Evolutionary conservation across 2,113 vertebrate genomes (phyloP), one percentile per base, ranked within the genome.

Genomic region (Actinemys pallida): DNA sequence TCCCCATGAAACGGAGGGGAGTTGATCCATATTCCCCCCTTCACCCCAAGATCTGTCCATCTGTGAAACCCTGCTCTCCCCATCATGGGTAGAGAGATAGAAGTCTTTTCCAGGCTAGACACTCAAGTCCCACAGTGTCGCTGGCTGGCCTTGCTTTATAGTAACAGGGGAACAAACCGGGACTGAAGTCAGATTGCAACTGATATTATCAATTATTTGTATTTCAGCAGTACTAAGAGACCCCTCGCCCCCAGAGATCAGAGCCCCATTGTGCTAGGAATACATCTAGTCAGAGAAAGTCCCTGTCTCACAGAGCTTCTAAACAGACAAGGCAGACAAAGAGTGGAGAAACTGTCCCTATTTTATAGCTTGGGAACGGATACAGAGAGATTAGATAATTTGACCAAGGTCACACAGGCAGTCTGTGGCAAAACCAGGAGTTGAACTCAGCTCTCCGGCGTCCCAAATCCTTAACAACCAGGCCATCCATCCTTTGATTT

Each of bases 401-500:
- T 78, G 42, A 24, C 75, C 72, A 27, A 8, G 25, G 27, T 87
- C 57, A 52, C 57, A 76, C 3, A 24, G 25, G 83, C 94, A 94
- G 53, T 35, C 39, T 52, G 57, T 24, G 8, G 31, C 88, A 59
- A 86, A 81, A 93, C 6, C 10, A 31, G 79, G 81, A 88, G 45
- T 19, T 79, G 49, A 85, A 27, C 6, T 29, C 53, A 76, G 79
- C 7, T 16, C 89, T 42, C 12, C 0, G 8, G 45, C 3, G 6
- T 47, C 45, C 45, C 75, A 1, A 65, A 5, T 13, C 10, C 31
- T 88, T 65, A 65, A 19, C 5, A 17, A 75, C 0, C 0, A 93
- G 31, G 24, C 27, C 90, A 47, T 69, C 24, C 79, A 93, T 96
- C 92, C 79, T 92, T 84, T 92, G 79, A 52, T 91, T 95, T 92